Percentiles rank a stretch among this genome's conserved stretches.
phyloP scores from a whole-genome alignment of 2,113 vertebrate genomes.

The Scophthalmus maximus region DNA sequence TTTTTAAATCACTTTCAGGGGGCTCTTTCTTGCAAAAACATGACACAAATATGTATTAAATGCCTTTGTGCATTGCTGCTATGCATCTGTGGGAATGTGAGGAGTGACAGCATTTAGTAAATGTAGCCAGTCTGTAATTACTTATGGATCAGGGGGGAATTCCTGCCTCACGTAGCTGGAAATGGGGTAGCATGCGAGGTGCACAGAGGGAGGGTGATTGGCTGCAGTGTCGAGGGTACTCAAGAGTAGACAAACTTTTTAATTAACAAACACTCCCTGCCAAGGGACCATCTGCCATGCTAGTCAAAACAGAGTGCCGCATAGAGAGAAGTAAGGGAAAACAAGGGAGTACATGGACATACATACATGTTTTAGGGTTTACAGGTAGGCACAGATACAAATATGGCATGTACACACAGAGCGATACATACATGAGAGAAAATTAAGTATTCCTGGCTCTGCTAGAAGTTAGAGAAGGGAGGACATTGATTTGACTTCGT shows the following conservation, averaged over 20 bases:
- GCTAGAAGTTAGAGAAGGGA: background rate
- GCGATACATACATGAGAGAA: background rate
- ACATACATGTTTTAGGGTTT: conserved; percentile 19
- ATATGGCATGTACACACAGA: background rate
- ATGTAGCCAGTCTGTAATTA: conserved; percentile 64
- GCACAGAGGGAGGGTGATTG: conserved; percentile 68
- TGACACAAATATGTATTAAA: conserved; percentile 29
- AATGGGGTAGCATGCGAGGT: conserved; percentile 43
- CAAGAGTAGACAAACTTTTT: conserved; percentile 71
- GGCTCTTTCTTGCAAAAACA: background rate
- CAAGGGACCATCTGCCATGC: conserved; percentile 71
- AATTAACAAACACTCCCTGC: conserved; percentile 74
- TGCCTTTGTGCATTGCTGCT: conserved; percentile 25
- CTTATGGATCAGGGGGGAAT: conserved; percentile 60
- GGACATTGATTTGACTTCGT: conserved; percentile 22
- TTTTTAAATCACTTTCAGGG: background rate
- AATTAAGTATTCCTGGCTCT: conserved; percentile 16
- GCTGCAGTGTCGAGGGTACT: conserved; percentile 58
- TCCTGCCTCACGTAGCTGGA: conserved; percentile 51
- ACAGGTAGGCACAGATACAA: background rate
- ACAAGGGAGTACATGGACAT: conserved; percentile 27
- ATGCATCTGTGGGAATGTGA: conserved; percentile 42
- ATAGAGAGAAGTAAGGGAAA: conserved; percentile 23
- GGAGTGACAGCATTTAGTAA: conserved; percentile 60
- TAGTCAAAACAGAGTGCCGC: conserved; percentile 52